A percentile compares a stretch with the other conserved stretches of the same genome.
phyloP scores from a whole-genome alignment of 2,888 invertebrate genomes.

The Candidula unifasciata region DNA sequence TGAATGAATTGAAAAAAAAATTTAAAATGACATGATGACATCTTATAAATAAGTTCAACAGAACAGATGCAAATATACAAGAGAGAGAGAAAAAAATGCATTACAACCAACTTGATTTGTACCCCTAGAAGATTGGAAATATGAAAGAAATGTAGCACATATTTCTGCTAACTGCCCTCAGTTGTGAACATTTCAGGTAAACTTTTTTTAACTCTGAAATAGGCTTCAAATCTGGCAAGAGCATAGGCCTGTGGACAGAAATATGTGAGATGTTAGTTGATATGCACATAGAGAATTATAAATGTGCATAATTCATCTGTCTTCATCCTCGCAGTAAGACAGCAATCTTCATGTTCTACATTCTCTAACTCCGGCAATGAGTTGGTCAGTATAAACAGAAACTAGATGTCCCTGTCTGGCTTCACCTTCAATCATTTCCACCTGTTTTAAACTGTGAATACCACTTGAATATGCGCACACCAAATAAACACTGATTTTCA shows the following conservation, averaged over 20 bases:
- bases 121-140: neutral
- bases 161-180: constrained; percentile 27
- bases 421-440: neutral
- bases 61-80: no score
- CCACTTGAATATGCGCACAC: no score
- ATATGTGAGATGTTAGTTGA: neutral
- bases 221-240: constrained; percentile 61
- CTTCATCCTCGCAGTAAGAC: neutral
- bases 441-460: no score
- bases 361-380: neutral
- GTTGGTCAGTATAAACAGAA: neutral
- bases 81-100: no score
- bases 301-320: neutral
- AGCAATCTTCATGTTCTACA: neutral
- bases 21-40: neutral
- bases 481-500: no score
- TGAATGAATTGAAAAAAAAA: neutral
- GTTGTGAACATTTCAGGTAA: constrained; percentile 48
- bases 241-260: constrained; percentile 64
- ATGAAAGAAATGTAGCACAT: neutral
- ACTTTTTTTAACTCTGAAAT: constrained; percentile 62
- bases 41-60: neutral
- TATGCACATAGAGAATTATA: neutral
- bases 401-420: neutral
- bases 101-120: no score